A percentile compares a stretch with the other conserved stretches of the same genome.
These are phyloP conservation scores for Tachina fera DNA, from an alignment of 2,888 invertebrate genomes.

Conservation along the genomic window DNA sequence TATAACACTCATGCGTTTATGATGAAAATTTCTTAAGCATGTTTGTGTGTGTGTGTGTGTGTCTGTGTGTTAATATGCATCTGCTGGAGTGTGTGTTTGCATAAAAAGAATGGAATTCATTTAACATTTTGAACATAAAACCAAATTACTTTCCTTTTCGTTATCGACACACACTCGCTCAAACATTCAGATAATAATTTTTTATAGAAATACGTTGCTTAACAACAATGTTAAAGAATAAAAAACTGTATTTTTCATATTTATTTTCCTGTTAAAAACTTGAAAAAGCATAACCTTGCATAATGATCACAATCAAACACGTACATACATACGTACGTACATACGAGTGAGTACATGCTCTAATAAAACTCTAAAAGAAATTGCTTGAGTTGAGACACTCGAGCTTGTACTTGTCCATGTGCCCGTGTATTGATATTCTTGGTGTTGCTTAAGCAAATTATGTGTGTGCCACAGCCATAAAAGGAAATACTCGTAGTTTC, in stretches of 20 bases:
- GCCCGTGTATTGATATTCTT: background rate
- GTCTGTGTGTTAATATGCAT: background rate
- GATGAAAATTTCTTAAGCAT: background rate
- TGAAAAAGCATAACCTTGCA: conserved; percentile 56
- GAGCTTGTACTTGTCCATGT: background rate
- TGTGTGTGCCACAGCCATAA: background rate
- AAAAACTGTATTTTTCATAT: conserved; percentile 32
- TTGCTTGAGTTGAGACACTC: conserved; percentile 28
- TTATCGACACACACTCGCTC: background rate
- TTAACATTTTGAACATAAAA: conserved; percentile 55
- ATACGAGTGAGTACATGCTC: background rate
- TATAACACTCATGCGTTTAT: background rate
- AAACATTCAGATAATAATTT: background rate
- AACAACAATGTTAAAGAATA: conserved; percentile 8
- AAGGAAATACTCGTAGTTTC: background rate
- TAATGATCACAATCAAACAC: conserved; percentile 42
- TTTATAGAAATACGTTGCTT: background rate
- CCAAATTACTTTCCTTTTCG: conserved; percentile 56
- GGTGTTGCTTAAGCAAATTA: background rate
- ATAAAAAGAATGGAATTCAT: conserved; percentile 22
- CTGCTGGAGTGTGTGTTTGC: background rate
- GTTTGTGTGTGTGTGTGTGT: conserved; percentile 5
- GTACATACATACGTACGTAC: background rate
- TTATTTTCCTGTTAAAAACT: conserved; percentile 47
- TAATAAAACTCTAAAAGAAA: conserved; percentile 10